A percentile compares a stretch with the other conserved stretches of the same genome.
Conservation (phyloP, 2,113 vertebrate species). For the Holacanthus passer region DNA sequence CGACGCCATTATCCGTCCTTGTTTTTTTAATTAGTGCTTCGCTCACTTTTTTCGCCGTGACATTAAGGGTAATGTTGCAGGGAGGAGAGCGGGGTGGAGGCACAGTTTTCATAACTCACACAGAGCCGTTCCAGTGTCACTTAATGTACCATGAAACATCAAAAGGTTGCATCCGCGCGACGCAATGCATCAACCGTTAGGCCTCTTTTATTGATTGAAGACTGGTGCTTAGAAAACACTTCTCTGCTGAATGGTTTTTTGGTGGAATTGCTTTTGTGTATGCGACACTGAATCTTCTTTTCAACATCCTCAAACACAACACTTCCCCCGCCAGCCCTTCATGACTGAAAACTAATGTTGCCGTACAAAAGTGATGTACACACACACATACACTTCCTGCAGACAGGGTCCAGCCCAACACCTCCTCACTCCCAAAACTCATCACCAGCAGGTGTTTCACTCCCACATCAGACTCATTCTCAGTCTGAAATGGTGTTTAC, state of each 20-base stretch:
- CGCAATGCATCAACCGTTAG: background rate
- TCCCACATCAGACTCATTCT: background rate
- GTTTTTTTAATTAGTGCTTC: conserved; percentile 67
- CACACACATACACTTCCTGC: background rate
- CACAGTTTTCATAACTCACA: conserved; percentile 30
- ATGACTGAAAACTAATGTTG: background rate
- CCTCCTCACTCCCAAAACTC: background rate
- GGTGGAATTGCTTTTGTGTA: conserved; percentile 9
- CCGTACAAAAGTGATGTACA: background rate
- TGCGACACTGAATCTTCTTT: background rate
- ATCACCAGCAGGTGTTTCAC: background rate
- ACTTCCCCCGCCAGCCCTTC: background rate
- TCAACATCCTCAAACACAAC: background rate
- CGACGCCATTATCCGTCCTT: conserved; percentile 52
- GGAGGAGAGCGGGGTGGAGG: conserved; percentile 15
- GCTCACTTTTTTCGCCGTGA: conserved; percentile 31
- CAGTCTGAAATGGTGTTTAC: background rate
- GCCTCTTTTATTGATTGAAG: background rate
- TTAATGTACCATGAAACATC: conserved; percentile 40
- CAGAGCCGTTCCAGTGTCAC: conserved; percentile 21
- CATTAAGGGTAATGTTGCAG: conserved; percentile 62
- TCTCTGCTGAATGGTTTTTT: background rate
- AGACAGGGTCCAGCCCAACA: background rate
- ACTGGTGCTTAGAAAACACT: background rate
- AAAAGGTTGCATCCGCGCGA: conserved; percentile 22